Evolutionary conservation across 1,140 invertebrate species (phyloP), one percentile per base, ranked within the genome.

Genomic region (Steinernema feltiae): DNA sequence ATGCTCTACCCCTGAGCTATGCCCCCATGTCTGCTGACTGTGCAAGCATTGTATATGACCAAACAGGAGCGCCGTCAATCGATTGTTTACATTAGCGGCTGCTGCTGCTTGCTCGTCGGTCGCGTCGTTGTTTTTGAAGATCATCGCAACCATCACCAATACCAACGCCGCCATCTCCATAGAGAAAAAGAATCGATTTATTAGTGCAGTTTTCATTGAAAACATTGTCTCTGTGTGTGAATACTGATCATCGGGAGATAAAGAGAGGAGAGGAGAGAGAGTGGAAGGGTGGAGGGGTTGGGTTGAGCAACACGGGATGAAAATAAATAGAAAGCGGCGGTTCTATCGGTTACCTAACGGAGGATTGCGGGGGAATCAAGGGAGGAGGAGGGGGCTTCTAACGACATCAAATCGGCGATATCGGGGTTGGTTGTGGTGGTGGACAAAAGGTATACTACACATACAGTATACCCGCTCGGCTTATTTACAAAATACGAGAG

Each of bases 1-100:
- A 88, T 88, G 87, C 87, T 88, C 87, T 88, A 86, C 87, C 87
- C 87, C 87, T 87, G 87, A 88, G 87, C 87, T 88, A 88, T 88
- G 35, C 35, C 35, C 35, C 35, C 35, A 41, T n/a, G n/a, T n/a
- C n/a, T n/a, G n/a, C n/a, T n/a, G n/a, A n/a, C n/a, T n/a, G n/a
- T n/a, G n/a, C n/a, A n/a, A n/a, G n/a, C n/a, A n/a, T n/a, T n/a
- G n/a, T n/a, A n/a, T n/a, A n/a, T n/a, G n/a, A n/a, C n/a, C n/a
- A n/a, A n/a, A n/a, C n/a, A n/a, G n/a, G n/a, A n/a, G n/a, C n/a
- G n/a, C n/a, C n/a, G n/a, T n/a, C n/a, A n/a, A n/a, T n/a, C n/a
- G n/a, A n/a, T n/a, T n/a, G n/a, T n/a, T n/a, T n/a, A n/a, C n/a
- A n/a, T n/a, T n/a, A n/a, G n/a, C n/a, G n/a, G n/a, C n/a, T n/a